Percentiles rank a stretch among this genome's conserved stretches.
These are phyloP conservation scores for Champsocephalus esox DNA, from an alignment of 2,797 vertebrate genomes.

Conservation along the genomic window DNA sequence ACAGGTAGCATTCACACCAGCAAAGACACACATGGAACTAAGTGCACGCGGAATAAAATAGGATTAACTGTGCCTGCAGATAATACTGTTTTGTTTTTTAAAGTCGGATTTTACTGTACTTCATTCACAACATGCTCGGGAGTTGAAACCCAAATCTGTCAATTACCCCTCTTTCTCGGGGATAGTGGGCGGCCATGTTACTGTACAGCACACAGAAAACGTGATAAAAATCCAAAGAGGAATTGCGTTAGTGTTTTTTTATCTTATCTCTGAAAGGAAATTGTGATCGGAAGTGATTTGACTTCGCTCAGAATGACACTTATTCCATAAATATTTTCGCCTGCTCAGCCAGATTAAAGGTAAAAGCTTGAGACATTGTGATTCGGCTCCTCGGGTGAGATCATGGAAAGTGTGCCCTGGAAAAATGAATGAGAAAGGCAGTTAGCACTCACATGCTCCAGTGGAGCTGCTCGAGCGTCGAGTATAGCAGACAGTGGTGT, in stretches of 20 bases:
- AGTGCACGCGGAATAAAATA: constrained; percentile 52
- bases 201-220: constrained; percentile 13
- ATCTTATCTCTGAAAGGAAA: constrained; percentile 22
- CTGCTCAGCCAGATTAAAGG: constrained; percentile 26
- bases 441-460: constrained; percentile 66
- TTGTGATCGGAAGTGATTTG: constrained; percentile 3
- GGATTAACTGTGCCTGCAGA: constrained; percentile 67
- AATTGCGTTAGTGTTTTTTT: constrained; percentile 14
- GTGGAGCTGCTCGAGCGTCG: constrained; percentile 59
- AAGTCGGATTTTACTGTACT: constrained; percentile 40
- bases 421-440: constrained; percentile 54
- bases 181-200: constrained; percentile 27
- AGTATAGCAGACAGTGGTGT: constrained; percentile 37
- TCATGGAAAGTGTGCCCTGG: constrained; percentile 40
- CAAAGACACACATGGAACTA: constrained; percentile 5
- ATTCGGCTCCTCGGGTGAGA: constrained; percentile 49
- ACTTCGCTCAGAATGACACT: background rate
- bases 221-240: constrained; percentile 9
- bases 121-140: constrained; percentile 53
- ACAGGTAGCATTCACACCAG: background rate
- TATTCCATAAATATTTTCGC: constrained; percentile 20
- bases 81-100: constrained; percentile 70
- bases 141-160: constrained; percentile 77
- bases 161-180: constrained; percentile 22
- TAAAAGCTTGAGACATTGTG: constrained; percentile 38